phyloP scores from a whole-genome alignment of 1,140 invertebrate genomes.

The Aphelenchoides fujianensis region DNA sequence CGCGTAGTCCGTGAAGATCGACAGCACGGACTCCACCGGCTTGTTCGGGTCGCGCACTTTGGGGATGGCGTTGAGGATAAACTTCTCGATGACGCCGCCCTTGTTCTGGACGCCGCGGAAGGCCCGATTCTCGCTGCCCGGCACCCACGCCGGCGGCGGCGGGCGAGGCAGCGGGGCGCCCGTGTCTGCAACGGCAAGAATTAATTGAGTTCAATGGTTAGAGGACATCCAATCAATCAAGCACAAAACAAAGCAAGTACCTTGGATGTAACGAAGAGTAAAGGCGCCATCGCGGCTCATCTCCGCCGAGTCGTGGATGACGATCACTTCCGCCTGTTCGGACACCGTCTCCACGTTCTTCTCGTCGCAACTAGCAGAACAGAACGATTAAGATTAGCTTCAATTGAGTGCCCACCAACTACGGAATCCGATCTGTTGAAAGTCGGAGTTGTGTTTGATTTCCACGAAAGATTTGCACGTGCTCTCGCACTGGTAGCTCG shows the following conservation, averaged over 20 bases:
- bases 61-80: slow-evolving; percentile 61
- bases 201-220: slow-evolving; percentile 11
- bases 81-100: slow-evolving; percentile 60
- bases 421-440: slow-evolving; percentile 61
- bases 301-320: slow-evolving; percentile 35
- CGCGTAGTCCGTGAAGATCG: slow-evolving; percentile 58
- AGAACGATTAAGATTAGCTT: slow-evolving; percentile 3
- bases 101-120: slow-evolving; percentile 53
- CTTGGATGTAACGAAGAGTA: slow-evolving; percentile 53
- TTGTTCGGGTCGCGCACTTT: slow-evolving; percentile 48
- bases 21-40: slow-evolving; percentile 54
- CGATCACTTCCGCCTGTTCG: slow-evolving; percentile 53
- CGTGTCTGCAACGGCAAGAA: slow-evolving; percentile 27
- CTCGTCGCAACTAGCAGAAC: slow-evolving; percentile 56
- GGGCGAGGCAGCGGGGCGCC: slow-evolving; percentile 57
- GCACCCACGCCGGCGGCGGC: slow-evolving; percentile 59
- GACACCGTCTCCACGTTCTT: slow-evolving; percentile 58
- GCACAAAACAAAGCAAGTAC: slow-evolving; percentile 26
- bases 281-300: slow-evolving; percentile 42
- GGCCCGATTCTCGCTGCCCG: slow-evolving; percentile 56
- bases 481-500: slow-evolving; percentile 51
- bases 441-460: slow-evolving; percentile 61
- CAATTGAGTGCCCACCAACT: slow-evolving; percentile 45
- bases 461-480: slow-evolving; percentile 59
- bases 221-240: too few species aligned